Evolutionary conservation across 2,797 vertebrate genomes (phyloP).

Genomic region (Crocodylus rhombifer): DNA sequence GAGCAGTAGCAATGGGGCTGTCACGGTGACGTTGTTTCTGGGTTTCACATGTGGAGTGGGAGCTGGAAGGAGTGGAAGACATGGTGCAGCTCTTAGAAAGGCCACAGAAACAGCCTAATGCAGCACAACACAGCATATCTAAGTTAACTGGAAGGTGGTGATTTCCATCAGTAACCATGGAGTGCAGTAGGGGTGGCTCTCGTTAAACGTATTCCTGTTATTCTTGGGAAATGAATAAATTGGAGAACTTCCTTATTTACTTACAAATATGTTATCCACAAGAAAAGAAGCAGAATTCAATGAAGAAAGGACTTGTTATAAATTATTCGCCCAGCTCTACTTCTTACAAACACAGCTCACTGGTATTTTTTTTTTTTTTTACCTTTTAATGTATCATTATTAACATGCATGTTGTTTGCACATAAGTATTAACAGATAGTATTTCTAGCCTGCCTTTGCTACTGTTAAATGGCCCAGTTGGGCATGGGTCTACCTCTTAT

Average conservation of each 20-base stretch:
- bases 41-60: no score
- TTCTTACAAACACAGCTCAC: neutral
- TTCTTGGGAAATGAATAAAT: neutral
- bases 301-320: neutral
- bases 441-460: conserved; percentile 13
- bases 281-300: neutral
- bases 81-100: no score
- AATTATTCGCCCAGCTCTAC: conserved; percentile 16
- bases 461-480: conserved; percentile 5
- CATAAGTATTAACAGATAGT: neutral
- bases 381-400: neutral
- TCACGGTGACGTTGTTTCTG: no score
- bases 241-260: neutral
- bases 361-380: neutral
- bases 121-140: no score
- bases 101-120: no score
- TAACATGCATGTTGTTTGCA: neutral
- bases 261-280: neutral
- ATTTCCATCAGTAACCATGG: neutral
- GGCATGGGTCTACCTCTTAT: conserved; percentile 26
- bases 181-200: neutral
- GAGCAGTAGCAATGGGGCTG: no score
- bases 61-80: no score
- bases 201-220: neutral
- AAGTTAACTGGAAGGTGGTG: neutral